Conservation (phyloP, 2,797 vertebrate species). For the Petrocephalus sullivani region DNA sequence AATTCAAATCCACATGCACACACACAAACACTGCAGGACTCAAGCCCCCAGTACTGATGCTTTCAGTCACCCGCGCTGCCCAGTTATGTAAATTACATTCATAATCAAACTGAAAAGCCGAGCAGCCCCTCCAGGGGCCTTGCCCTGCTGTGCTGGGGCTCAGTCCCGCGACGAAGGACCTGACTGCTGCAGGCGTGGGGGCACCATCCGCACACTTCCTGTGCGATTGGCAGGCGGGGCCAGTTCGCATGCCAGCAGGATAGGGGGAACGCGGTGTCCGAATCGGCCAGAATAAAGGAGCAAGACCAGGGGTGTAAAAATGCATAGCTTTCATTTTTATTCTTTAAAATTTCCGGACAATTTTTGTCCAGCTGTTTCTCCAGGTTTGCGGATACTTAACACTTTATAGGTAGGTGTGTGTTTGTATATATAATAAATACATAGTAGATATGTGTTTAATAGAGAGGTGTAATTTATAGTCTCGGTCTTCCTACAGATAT, state of each 20-base stretch:
- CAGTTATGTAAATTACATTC: background rate
- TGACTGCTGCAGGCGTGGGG: background rate
- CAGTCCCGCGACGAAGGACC: no score
- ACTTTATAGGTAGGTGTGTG: background rate
- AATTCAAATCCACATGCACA: no score
- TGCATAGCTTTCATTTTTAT: slow-evolving; percentile 36
- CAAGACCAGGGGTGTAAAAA: slow-evolving; percentile 27
- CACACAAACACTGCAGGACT: background rate
- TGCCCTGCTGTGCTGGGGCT: no score
- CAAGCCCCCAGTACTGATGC: background rate
- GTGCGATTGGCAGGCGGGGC: background rate
- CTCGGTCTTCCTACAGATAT: background rate
- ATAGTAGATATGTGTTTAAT: background rate
- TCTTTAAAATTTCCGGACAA: slow-evolving; percentile 35
- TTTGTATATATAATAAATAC: slow-evolving; percentile 10
- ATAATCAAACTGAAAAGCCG: background rate
- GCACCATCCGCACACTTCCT: background rate
- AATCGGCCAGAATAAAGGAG: background rate
- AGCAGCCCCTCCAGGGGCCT: background rate
- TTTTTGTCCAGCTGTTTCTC: slow-evolving; percentile 34
- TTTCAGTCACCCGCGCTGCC: background rate
- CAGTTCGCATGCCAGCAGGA: background rate
- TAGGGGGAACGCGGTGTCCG: background rate
- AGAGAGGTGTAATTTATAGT: slow-evolving; percentile 4
- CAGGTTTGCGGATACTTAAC: slow-evolving; percentile 19